Evolutionary conservation across 37 sponge, comb jelly and placozoan genomes (phyloP).

Genomic region (Oscarella lobularis): DNA sequence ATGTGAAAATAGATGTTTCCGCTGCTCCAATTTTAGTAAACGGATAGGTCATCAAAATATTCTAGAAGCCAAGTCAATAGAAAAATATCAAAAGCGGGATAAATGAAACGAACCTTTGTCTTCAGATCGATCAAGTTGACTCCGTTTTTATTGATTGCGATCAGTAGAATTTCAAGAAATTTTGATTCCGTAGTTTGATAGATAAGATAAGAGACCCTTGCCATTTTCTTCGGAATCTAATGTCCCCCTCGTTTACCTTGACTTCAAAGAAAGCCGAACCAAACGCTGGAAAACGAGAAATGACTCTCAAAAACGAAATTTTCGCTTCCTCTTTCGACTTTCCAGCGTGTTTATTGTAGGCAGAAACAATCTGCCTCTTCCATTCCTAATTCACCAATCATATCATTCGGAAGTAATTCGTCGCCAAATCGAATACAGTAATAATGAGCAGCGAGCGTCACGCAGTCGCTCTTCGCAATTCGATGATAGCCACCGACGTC

Average conservation of each 20-base stretch:
- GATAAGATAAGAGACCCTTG: too few relatives aligned
- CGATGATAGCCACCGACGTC: too few relatives aligned
- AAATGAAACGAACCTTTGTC: slow-evolving; percentile 68
- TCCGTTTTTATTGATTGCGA: slow-evolving; percentile 87
- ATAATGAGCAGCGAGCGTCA: too few relatives aligned
- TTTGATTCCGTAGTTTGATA: slow-evolving; percentile 85
- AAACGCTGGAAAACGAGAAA: slow-evolving; percentile 79
- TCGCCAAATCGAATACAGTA: too few relatives aligned
- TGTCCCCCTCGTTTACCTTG: slow-evolving; percentile 30
- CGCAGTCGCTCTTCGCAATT: too few relatives aligned
- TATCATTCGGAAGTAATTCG: slow-evolving; percentile 60
- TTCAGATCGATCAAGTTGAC: slow-evolving; percentile 77
- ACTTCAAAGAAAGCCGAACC: slow-evolving; percentile 97
- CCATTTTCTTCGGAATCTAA: too few relatives aligned
- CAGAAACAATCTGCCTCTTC: slow-evolving; percentile 34
- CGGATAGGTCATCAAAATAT: too few relatives aligned
- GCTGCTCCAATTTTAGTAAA: slow-evolving; percentile 95
- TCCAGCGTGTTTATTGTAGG: slow-evolving; percentile 1
- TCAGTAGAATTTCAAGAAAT: slow-evolving; percentile 64
- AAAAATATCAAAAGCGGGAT: too few relatives aligned
- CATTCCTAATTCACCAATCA: slow-evolving; percentile 63
- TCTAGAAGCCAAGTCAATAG: too few relatives aligned
- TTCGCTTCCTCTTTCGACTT: slow-evolving; percentile 59
- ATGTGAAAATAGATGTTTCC: slow-evolving; percentile 94
- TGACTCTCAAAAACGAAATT: slow-evolving; percentile 61